Base-by-base conservation (phyloP, 2,888 invertebrate genomes). In the Lithophane leautieri region DNA sequence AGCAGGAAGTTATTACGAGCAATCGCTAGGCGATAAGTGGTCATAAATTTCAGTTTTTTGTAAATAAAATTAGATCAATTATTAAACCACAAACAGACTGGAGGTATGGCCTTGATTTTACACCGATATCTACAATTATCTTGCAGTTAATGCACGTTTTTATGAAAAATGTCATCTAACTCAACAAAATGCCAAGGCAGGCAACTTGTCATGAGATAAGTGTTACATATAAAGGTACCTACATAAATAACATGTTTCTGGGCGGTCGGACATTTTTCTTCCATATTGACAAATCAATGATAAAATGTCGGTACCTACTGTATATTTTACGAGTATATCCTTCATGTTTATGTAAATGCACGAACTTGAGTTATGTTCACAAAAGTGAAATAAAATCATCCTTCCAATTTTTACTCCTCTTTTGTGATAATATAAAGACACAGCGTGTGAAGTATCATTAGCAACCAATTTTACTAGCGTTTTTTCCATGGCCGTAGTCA, bases 131-230 rank as follows among this genome's bases (percentile, higher is more conserved):
- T 60, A 25, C 28, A 69, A 75, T 75, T 66, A 68, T 69, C 28
- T 69, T 76, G 58, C 73, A 68, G 70, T 75, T 72, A 66, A 66
- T 71, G 50, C 70, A 54, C 11, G 11, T 66, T 61, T 79, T 82
- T 69, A 60, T 58, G 47, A 44, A 62, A 78, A 79, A 82, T 78
- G 69, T 56, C 79, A 71, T 73, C 61, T 76, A 73, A 79, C 28
- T 62, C 61, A 78, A 66, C 28, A 7, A 78, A 83, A 90, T 90
- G 90, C 82, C 90, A 90, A 90, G 90, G 91, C 25, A 71, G 63
- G 67, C 78, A 0, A 16, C 67, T 67, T 69, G 56, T 77, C 58
- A 72, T 2, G n/a, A 54, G 61, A 50, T 67, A 86, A 84, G 79
- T 88, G 85, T 76, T 86, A 86, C 79, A 86, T 73, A 77, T 86